Conservation (phyloP, 2,797 vertebrate genomes). For the Ara ararauna region DNA sequence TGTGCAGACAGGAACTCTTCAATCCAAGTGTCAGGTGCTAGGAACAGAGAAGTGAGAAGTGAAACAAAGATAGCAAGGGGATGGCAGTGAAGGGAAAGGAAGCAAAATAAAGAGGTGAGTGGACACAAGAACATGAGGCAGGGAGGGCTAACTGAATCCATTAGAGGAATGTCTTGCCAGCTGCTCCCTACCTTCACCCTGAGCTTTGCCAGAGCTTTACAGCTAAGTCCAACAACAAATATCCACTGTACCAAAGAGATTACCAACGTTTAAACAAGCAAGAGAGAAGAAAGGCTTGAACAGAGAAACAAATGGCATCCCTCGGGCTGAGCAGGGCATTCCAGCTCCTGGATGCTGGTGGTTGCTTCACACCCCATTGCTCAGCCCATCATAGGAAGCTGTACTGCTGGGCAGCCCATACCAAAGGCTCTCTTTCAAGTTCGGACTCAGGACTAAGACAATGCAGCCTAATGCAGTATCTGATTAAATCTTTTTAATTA, state of each 20-base stretch:
- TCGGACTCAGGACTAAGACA: background rate
- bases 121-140: background rate
- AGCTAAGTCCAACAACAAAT: conserved; percentile 57
- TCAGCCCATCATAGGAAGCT: background rate
- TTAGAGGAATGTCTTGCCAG: background rate
- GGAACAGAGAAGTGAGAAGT: background rate
- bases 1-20: background rate
- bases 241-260: conserved; percentile 42
- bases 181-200: conserved; percentile 45
- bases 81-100: background rate
- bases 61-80: background rate
- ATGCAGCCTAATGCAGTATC: background rate
- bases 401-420: background rate
- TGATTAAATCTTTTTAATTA: background rate
- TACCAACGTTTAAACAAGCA: conserved; percentile 17
- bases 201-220: conserved; percentile 22
- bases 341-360: background rate
- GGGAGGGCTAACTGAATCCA: background rate
- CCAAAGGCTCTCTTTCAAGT: background rate
- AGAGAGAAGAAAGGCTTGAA: background rate
- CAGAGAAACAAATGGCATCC: background rate
- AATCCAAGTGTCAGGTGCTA: fast-evolving
- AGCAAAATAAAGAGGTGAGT: conserved; percentile 20
- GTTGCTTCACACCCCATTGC: background rate
- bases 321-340: background rate